These are phyloP conservation scores for Ooceraea biroi DNA, from an alignment of 1,140 invertebrate species.

Conservation along the genomic window DNA sequence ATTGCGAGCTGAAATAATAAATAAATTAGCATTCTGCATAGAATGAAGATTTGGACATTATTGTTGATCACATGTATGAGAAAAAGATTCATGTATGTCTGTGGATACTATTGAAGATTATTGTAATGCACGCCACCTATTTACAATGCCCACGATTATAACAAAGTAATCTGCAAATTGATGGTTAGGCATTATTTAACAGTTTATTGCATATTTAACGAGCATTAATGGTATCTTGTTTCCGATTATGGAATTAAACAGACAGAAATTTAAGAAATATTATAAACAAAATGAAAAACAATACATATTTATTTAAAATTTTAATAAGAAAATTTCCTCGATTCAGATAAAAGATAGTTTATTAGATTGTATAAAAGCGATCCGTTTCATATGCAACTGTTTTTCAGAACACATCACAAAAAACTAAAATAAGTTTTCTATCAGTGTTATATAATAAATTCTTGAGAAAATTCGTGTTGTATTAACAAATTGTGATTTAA, in stretches of 20 bases:
- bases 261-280: neutral
- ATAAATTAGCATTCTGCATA: conserved; percentile 48
- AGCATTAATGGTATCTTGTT: conserved; percentile 33
- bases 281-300: neutral
- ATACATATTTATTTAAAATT: neutral
- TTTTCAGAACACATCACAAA: too few relatives aligned
- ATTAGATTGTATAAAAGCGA: too few relatives aligned
- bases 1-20: conserved; percentile 39
- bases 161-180: conserved; percentile 57
- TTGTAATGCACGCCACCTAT: conserved; percentile 42
- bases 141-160: conserved; percentile 43
- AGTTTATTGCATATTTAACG: conserved; percentile 45
- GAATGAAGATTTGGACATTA: conserved; percentile 34
- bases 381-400: too few relatives aligned
- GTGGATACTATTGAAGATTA: conserved; percentile 57
- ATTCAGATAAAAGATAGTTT: too few relatives aligned
- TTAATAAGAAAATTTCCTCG: neutral
- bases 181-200: conserved; percentile 46
- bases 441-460: conserved; percentile 14
- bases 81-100: conserved; percentile 35
- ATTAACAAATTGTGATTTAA: conserved; percentile 37
- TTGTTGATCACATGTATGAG: conserved; percentile 46
- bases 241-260: neutral
- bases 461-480: conserved; percentile 23
- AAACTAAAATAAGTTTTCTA: neutral